Evolutionary conservation across 64 coral and sea anemone genomes (phyloP), one percentile per base, ranked within the genome.

Genomic region (Pocillopora verrucosa): DNA sequence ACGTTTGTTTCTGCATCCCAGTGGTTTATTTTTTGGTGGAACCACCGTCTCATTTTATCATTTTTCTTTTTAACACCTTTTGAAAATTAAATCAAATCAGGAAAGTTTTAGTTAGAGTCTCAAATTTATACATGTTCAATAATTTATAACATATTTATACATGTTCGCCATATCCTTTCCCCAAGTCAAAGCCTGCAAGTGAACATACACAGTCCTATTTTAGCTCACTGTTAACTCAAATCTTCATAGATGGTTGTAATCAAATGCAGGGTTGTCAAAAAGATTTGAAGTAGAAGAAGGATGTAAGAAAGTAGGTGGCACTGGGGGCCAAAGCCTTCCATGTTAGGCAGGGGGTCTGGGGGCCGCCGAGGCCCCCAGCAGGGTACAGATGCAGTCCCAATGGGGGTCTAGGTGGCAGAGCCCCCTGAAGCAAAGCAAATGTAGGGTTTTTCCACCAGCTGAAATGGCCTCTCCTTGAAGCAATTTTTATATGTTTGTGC

Each of bases 41-140:
- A 88, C 63, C 61, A 88, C 41, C 86, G 45, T 20, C 86, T 73
- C n/a, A 76, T 59, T 24, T 88, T 73, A 77, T 88, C 72, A 76
- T 88, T 88, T 75, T 88, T 88, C 60, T 88, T 88, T 77, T 76
- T 58, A 16, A 76, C 86, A 77, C 86, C 74, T 88, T 17, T 84
- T 36, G 38, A 83, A 84, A 69, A 63, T 63, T 61, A 25, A 59
- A 62, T 34, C 36, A 87, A 75, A 58, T 59, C 51, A 59, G 51
- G 65, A 70, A 58, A 85, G 74, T 73, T 16, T 65, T 15, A 87
- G 84, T 45, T 56, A 45, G 6, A 45, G 6, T 45, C 41, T 45
- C 41, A 92, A 36, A 19, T 12, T 70, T 1, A 62, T 74, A 87
- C 72, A 60, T 37, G 34, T 86, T 60, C 45, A 19, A 34, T 86